Conservation (phyloP, 2,888 invertebrate species). For the Melanargia galathea region DNA sequence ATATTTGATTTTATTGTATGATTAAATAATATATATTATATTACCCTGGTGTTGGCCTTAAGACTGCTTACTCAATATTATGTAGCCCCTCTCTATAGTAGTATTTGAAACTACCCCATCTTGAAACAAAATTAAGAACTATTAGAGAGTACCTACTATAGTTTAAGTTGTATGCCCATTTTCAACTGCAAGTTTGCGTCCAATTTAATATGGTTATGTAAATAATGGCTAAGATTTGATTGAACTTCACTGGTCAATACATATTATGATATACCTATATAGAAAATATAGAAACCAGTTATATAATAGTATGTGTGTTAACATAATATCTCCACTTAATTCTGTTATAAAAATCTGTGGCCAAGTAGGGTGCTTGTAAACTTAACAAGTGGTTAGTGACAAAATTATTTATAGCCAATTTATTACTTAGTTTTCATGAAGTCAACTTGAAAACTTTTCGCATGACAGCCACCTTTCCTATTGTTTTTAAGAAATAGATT, state of each 20-base stretch:
- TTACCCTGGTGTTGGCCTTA: constrained; percentile 36
- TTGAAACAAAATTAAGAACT: constrained; percentile 6
- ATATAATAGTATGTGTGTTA: neutral
- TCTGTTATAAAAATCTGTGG: constrained; percentile 33
- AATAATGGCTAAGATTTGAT: constrained; percentile 30
- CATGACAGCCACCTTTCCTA: constrained; percentile 3
- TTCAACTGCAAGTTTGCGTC: constrained; percentile 65
- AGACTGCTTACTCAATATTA: constrained; percentile 37
- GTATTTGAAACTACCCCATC: constrained; percentile 50
- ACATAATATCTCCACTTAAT: constrained; percentile 6
- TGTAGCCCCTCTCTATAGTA: constrained; percentile 36
- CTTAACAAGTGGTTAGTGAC: constrained; percentile 34
- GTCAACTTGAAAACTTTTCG: neutral
- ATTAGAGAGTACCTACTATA: neutral
- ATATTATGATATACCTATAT: constrained; percentile 30
- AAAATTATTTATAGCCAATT: constrained; percentile 22
- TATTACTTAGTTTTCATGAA: constrained; percentile 1
- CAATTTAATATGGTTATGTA: constrained; percentile 52
- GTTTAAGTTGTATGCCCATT: constrained; percentile 10
- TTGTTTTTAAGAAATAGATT: constrained; percentile 17
- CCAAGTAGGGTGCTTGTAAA: constrained; percentile 37
- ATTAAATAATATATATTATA: constrained; percentile 32
- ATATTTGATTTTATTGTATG: constrained; percentile 35
- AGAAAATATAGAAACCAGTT: constrained; percentile 16
- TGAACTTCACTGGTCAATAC: constrained; percentile 30